phyloP scores from a whole-genome alignment of 2,888 invertebrate genomes.

The Acleris literana region DNA sequence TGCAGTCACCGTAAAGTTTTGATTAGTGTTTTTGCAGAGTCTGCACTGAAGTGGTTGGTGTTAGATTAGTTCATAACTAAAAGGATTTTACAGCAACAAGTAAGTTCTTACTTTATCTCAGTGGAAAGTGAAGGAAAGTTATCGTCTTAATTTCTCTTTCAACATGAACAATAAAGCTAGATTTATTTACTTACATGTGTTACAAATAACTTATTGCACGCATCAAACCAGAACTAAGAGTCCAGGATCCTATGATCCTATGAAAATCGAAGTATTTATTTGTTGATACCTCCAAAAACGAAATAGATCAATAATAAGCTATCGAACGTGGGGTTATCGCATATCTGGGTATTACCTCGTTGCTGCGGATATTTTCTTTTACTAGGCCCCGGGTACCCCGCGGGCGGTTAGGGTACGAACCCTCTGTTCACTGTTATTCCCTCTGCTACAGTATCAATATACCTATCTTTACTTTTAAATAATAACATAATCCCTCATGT shows the following conservation, averaged over 20 bases:
- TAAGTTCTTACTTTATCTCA: background rate
- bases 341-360: constrained; percentile 45
- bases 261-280: too few relatives aligned
- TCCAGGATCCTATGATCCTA: too few relatives aligned
- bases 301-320: constrained; percentile 18
- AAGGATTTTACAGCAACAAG: background rate
- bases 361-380: constrained; percentile 46
- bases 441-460: constrained; percentile 53
- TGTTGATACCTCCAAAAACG: too few relatives aligned
- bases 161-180: background rate
- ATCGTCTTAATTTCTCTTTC: background rate
- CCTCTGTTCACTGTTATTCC: constrained; percentile 69
- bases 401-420: constrained; percentile 60
- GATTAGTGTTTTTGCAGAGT: constrained; percentile 11
- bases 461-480: background rate
- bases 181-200: background rate
- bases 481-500: too few relatives aligned
- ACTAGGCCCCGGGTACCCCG: constrained; percentile 57
- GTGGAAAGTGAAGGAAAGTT: background rate
- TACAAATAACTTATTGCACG: background rate
- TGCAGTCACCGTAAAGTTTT: constrained; percentile 11
- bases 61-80: background rate
- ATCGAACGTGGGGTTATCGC: constrained; percentile 16
- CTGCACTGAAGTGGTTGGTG: background rate
- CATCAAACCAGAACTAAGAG: background rate